A percentile compares a stretch with the other conserved stretches of the same genome.
phyloP scores from a whole-genome alignment of 2,113 vertebrate species.

The Lanius ludovicianus region DNA sequence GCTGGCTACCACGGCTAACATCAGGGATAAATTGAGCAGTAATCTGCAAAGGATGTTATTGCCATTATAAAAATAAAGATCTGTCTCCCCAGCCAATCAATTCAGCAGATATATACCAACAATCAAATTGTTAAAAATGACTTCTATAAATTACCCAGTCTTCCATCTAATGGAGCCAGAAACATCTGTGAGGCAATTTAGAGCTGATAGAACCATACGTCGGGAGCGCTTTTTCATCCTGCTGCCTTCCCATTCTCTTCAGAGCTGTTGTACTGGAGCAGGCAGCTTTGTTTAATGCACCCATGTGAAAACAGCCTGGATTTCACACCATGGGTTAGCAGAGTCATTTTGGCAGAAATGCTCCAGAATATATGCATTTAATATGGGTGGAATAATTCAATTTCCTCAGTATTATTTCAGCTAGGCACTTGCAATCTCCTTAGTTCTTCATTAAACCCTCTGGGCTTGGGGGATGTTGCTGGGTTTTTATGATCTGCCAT shows the following conservation, averaged over 20 bases:
- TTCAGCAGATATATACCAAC: slow-evolving; percentile 79
- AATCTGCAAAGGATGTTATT: slow-evolving; percentile 77
- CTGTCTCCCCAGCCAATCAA: slow-evolving; percentile 79
- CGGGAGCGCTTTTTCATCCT: slow-evolving; percentile 63
- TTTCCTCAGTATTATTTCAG: slow-evolving; percentile 74
- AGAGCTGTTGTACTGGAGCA: slow-evolving; percentile 26
- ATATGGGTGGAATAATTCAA: slow-evolving; percentile 73
- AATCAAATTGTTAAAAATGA: slow-evolving; percentile 80
- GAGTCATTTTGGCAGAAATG: slow-evolving; percentile 62
- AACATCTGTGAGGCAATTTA: slow-evolving; percentile 78
- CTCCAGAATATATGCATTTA: slow-evolving; percentile 68
- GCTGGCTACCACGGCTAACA: slow-evolving; percentile 41
- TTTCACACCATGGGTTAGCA: slow-evolving; percentile 62
- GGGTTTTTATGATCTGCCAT: slow-evolving; percentile 48
- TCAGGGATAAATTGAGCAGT: slow-evolving; percentile 72
- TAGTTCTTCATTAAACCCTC: slow-evolving; percentile 76
- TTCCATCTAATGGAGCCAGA: slow-evolving; percentile 72
- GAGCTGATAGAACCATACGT: slow-evolving; percentile 62
- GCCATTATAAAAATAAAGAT: slow-evolving; percentile 81
- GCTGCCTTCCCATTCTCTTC: slow-evolving; percentile 36
- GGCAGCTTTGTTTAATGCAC: slow-evolving; percentile 66
- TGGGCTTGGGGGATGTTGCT: slow-evolving; percentile 52
- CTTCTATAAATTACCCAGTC: slow-evolving; percentile 75
- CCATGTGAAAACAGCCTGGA: slow-evolving; percentile 66
- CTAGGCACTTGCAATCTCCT: slow-evolving; percentile 46